phyloP scores from a whole-genome alignment of 2,113 vertebrate species.

The Trogon melanurus region DNA sequence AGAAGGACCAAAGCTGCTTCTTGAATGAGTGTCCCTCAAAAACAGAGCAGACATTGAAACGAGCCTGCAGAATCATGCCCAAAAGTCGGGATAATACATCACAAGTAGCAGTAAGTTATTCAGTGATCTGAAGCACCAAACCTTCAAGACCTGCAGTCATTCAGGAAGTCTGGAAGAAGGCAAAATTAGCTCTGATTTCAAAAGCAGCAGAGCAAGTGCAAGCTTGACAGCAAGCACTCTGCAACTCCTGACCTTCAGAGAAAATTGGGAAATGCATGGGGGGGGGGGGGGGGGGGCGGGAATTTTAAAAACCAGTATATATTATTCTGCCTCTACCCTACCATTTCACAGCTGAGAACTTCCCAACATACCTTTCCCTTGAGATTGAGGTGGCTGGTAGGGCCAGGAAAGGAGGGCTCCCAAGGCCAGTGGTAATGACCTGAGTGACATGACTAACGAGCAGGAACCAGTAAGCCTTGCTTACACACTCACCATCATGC shows the following conservation, averaged over 20 bases:
- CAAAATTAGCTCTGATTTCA: conserved; percentile 33
- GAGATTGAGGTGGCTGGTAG: not conserved
- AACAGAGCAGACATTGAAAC: not conserved
- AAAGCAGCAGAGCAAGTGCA: conserved; percentile 35
- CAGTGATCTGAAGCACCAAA: not conserved
- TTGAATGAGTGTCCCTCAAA: not conserved
- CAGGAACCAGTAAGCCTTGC: not conserved
- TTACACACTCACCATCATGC: not conserved
- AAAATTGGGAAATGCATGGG: not conserved
- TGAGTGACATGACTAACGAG: not conserved
- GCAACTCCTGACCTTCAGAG: not conserved
- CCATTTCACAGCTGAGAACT: not conserved
- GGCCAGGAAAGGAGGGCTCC: not conserved
- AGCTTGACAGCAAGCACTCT: conserved; percentile 24
- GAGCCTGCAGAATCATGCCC: not conserved
- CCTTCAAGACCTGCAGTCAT: not conserved
- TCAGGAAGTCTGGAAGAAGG: not conserved
- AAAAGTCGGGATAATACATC: not conserved
- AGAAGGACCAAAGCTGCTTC: not conserved
- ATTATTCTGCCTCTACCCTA: not conserved
- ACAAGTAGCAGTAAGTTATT: not conserved
- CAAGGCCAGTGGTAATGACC: not conserved
- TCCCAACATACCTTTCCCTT: not conserved
- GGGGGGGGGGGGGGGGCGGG: too few species aligned
- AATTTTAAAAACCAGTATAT: not conserved